Evolutionary conservation across 2,113 vertebrate species (phyloP).

Genomic region (Brachionichthys hirsutus): DNA sequence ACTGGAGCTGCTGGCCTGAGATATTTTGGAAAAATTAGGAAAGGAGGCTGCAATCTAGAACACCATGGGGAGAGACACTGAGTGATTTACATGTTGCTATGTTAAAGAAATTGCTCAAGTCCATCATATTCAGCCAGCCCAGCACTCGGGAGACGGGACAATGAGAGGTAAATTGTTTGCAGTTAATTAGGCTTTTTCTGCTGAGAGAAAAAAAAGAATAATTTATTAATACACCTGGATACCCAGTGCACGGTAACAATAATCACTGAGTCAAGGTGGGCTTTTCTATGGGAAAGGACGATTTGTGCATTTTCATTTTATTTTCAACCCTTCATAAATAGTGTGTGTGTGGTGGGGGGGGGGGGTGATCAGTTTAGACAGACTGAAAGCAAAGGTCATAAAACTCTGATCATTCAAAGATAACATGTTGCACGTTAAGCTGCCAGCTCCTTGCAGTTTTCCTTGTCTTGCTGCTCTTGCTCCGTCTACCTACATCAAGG

Average conservation of each 20-base stretch:
- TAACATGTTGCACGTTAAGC: conserved; percentile 2
- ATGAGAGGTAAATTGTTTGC: conserved; percentile 62
- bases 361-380: background rate
- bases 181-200: conserved; percentile 51
- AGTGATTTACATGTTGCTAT: conserved; percentile 63
- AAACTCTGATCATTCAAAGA: background rate
- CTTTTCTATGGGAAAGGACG: background rate
- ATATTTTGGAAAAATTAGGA: conserved; percentile 70
- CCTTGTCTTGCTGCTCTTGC: background rate
- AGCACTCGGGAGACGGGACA: conserved; percentile 47
- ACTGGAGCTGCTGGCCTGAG: conserved; percentile 39
- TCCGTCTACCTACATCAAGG: conserved; percentile 20
- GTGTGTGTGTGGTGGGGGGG: too few species aligned
- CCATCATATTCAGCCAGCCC: conserved; percentile 65
- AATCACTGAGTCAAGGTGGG: background rate
- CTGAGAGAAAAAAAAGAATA: conserved; percentile 10
- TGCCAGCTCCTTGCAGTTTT: background rate
- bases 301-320: conserved; percentile 8
- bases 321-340: background rate
- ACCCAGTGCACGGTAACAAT: conserved; percentile 9
- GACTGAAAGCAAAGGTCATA: background rate
- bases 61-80: conserved; percentile 45
- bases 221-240: conserved; percentile 9
- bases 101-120: conserved; percentile 65
- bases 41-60: conserved; percentile 55